Percentiles rank a stretch among this genome's conserved stretches.
Evolutionary conservation across 2,797 vertebrate species (phyloP).

Genomic region (Onychomys torridus): DNA sequence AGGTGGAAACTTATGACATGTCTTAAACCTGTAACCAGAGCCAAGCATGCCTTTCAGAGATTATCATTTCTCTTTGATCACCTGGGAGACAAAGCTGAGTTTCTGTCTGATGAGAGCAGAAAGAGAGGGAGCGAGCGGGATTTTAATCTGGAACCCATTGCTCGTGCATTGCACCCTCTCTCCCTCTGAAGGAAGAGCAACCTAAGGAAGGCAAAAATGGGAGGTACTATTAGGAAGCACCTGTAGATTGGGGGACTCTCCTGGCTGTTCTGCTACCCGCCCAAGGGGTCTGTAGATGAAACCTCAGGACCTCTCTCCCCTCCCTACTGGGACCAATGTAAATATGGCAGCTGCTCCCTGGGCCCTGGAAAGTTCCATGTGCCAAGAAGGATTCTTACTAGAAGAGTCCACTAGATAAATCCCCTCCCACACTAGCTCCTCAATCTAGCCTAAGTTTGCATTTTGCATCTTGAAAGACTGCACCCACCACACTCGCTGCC

Average conservation of each 20-base stretch:
- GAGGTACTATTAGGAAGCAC: neutral
- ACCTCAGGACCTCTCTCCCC: neutral
- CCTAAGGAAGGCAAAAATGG: neutral
- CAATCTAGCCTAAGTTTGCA: neutral
- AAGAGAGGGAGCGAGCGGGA: neutral
- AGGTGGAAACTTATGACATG: neutral
- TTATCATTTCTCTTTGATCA: slow-evolving; percentile 20
- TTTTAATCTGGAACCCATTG: neutral
- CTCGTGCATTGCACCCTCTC: neutral
- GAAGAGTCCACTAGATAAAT: neutral
- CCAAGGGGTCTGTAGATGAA: neutral
- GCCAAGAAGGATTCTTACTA: neutral
- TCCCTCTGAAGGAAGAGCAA: neutral
- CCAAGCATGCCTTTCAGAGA: neutral
- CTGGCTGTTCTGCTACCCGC: neutral
- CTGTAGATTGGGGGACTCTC: neutral
- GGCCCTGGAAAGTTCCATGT: neutral
- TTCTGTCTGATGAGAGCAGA: neutral
- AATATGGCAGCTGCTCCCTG: neutral
- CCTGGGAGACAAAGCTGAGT: neutral
- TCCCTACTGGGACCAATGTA: neutral
- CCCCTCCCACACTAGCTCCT: neutral
- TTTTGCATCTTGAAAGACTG: neutral
- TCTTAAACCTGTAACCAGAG: neutral
- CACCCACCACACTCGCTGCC: neutral